Base-by-base conservation (phyloP, 2,797 vertebrate species). In the Crypturellus tataupa region DNA sequence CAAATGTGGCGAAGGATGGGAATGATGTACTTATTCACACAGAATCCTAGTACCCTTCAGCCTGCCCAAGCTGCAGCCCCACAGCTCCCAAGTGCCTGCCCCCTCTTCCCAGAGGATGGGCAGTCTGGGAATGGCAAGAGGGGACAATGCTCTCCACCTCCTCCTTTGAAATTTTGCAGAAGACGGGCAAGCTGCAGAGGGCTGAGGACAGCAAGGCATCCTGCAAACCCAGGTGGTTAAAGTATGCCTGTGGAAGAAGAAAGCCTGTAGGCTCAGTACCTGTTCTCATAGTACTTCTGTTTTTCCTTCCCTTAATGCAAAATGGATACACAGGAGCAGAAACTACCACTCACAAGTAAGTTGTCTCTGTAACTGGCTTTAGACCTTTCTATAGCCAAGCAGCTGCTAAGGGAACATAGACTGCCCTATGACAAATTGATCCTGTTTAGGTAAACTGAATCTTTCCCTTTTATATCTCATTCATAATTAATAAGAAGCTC, bases 1-100 rank as follows among this genome's bases (percentile, higher is more conserved):
- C 29, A 63, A 40, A 86, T 49, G 65, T 2, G 58, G 6, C 16
- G 47, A 77, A 90, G 47, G 46, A 80, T 27, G 10, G 9, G 23
- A 60, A 90, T 0, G 0, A n/a, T 53, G 20, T 21, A 31, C 53
- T 63, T 69, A 72, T 59, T 60, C 0, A 1, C 20, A 78, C 46
- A 47, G 14, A 3, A 0, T 53, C 46, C 46, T 47, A 47, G 23
- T 49, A 24, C n/a, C 37, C 27, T 35, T 71, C 19, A 31, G 68
- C 7, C 14, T 40, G 35, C 31, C 10, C 11, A 17, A 10, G 53
- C 29, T 55, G 17, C 29, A 55, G 18, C 17, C 29, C 53, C 53
- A 31, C 17, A 18, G 17, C 29, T 55, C 29, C 53, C 29, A 55
- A 55, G 53, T 31, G 29, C 29, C 10, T 55, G 17, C 16, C 29